Evolutionary conservation across 1,140 invertebrate species (phyloP), one percentile per base, ranked within the genome.

Genomic region (Phymastichus coffea): DNA sequence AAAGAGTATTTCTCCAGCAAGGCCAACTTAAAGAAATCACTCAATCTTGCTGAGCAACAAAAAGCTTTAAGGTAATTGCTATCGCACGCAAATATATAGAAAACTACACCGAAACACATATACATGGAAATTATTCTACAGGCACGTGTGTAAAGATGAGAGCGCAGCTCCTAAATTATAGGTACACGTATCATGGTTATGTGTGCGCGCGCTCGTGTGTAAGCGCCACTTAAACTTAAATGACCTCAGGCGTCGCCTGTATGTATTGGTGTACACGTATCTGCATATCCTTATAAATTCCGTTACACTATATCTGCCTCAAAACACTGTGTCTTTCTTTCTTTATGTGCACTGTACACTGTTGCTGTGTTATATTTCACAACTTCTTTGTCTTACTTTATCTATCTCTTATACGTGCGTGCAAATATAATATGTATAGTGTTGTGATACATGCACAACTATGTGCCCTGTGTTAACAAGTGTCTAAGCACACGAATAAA

Each of bases 31-130:
- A n/a, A n/a, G 19, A 48, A 48, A 35, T 48, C 46, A 48, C 46
- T 35, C 28, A 17, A 48, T 48, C 23, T 35, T 14, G 28, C 28
- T 15, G 6, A 48, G 28, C 26, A 10, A 47, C 15, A n/a, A 33
- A 35, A 48, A 48, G 46, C 46, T 48, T 40, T 40, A 38, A 37
- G n/a, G 49, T 26, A 52, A 52, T 52, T 52, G 49, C 35, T 25
- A 23, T 12, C 6, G 22, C 49, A 52, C 30, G 48, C 20, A 48
- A 15, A 38, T 22, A 17, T 4, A 14, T 14, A 22, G 20, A 23
- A 48, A 9, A 17, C 22, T 7, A 15, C 25, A 30, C 15, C 9
- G 26, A 26, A 30, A 22, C 37, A 49, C 30, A 4, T n/a, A 3
- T 37, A 8, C 12, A 6, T 6, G 15, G 4, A 4, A 7, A 37